Conservation (phyloP, 2,888 invertebrate species). For the Apamea sordens region DNA sequence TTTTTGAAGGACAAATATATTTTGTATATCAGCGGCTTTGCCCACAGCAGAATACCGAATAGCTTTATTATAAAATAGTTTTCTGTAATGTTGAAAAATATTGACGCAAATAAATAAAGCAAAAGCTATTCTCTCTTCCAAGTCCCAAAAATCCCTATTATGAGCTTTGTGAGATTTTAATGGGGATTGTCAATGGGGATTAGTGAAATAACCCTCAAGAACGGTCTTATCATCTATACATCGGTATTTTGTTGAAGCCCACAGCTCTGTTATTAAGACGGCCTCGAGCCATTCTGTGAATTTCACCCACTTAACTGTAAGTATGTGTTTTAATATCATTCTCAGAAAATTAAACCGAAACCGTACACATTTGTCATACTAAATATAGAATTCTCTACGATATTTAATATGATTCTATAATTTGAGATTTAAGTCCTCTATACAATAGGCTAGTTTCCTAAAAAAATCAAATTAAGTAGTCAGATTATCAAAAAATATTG, state of each 20-base stretch:
- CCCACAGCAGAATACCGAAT: too few relatives aligned
- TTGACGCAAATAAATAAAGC: background rate
- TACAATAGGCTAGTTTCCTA: background rate
- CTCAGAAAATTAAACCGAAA: conserved; percentile 5
- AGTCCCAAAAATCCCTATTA: background rate
- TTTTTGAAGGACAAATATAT: too few relatives aligned
- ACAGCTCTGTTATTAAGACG: background rate
- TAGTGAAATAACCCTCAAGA: background rate
- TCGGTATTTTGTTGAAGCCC: background rate
- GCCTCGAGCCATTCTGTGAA: background rate
- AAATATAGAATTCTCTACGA: background rate
- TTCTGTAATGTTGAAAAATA: background rate
- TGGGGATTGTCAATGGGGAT: background rate
- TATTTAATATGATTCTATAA: too few relatives aligned
- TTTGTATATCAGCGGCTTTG: too few relatives aligned
- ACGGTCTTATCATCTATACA: background rate
- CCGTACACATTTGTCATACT: background rate
- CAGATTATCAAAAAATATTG: too few relatives aligned
- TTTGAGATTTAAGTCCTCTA: background rate
- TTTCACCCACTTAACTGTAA: background rate
- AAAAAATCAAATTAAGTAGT: too few relatives aligned
- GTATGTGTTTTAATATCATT: background rate
- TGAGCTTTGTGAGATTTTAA: background rate
- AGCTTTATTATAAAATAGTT: background rate
- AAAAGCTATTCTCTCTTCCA: background rate